Conservation (phyloP, 1,140 invertebrate genomes). For the Magallana ariakensis region DNA sequence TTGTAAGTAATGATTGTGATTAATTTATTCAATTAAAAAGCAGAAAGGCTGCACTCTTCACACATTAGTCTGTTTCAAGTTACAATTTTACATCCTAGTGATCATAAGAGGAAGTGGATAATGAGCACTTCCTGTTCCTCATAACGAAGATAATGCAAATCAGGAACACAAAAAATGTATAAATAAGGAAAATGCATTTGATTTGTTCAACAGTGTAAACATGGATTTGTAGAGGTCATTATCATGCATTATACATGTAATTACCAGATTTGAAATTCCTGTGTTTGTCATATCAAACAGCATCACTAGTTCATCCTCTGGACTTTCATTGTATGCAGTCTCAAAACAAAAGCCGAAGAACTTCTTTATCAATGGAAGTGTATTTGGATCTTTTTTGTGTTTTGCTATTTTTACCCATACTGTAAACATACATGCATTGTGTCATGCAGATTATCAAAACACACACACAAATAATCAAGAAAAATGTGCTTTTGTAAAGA, state of each 20-base stretch:
- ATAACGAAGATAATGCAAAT: too few species aligned
- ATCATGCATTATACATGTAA: too few species aligned
- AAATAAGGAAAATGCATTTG: too few species aligned
- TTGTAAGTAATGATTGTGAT: too few species aligned
- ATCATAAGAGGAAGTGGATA: not conserved
- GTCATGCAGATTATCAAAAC: not conserved
- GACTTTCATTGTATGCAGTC: slow-evolving; percentile 84
- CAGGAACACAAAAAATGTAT: too few species aligned
- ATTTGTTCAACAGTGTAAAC: too few species aligned
- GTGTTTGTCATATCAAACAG: slow-evolving; percentile 94
- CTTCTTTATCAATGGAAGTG: slow-evolving; percentile 88
- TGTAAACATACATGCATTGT: slow-evolving; percentile 56
- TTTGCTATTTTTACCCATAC: slow-evolving; percentile 75
- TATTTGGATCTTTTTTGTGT: slow-evolving; percentile 85
- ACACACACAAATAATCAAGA: not conserved
- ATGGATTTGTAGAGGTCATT: not conserved
- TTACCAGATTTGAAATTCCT: slow-evolving; percentile 92
- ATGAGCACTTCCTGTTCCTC: too few species aligned
- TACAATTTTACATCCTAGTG: not conserved
- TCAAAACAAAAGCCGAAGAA: slow-evolving; percentile 94
- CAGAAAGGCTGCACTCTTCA: too few species aligned
- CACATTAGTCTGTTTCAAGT: too few species aligned
- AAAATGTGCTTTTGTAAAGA: not conserved
- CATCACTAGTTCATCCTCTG: slow-evolving; percentile 89
- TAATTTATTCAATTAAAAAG: too few species aligned